These are phyloP conservation scores for Syrmaticus mikado DNA, from an alignment of 2,113 vertebrate species.

Conservation along the genomic window DNA sequence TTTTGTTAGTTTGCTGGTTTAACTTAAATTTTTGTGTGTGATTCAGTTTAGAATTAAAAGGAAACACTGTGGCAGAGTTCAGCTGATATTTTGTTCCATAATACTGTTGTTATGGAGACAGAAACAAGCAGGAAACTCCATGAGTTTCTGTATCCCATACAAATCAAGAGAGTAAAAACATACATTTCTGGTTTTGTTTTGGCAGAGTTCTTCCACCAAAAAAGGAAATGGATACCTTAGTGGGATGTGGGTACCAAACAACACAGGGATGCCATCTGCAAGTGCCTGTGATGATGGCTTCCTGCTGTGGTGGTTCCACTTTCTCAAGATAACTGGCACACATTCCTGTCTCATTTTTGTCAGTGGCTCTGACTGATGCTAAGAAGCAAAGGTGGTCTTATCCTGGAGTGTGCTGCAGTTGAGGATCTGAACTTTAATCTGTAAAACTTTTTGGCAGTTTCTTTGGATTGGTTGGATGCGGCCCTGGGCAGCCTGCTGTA, in stretches of 20 bases:
- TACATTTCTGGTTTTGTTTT: background rate
- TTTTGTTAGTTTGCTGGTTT: background rate
- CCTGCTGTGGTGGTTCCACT: fast-evolving
- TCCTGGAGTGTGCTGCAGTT: background rate
- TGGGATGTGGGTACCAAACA: background rate
- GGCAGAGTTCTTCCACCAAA: background rate
- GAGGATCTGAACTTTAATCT: background rate
- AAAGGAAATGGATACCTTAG: background rate
- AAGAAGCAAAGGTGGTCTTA: background rate
- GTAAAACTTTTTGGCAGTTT: fast-evolving
- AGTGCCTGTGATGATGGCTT: background rate
- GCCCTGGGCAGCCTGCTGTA: too few relatives aligned
- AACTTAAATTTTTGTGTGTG: background rate
- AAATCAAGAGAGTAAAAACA: background rate
- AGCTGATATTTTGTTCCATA: background rate
- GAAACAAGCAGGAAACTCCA: background rate
- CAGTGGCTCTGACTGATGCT: background rate
- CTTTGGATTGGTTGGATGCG: background rate
- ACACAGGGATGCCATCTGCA: background rate
- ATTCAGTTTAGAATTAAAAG: background rate
- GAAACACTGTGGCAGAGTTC: slow-evolving; percentile 11
- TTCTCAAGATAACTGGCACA: background rate
- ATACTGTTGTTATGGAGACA: slow-evolving; percentile 15
- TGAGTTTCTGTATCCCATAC: background rate
- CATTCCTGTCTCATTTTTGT: background rate